phyloP scores from a whole-genome alignment of 2,888 invertebrate species.

The Onchidella celtica region DNA sequence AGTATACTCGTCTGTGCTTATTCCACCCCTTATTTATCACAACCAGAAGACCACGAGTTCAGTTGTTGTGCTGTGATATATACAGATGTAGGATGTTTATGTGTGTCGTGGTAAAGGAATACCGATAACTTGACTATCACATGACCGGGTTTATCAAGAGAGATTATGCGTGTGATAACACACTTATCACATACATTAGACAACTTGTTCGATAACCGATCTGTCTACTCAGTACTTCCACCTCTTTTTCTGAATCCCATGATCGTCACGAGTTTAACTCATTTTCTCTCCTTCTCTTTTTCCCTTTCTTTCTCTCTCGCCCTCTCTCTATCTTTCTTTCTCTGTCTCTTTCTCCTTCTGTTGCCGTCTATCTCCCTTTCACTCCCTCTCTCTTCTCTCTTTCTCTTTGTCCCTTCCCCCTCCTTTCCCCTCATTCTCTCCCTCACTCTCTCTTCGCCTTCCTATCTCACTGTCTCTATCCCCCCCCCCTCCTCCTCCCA shows the following conservation, averaged over 20 bases:
- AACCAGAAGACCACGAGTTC: no score
- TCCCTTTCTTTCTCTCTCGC: slow-evolving; percentile 13
- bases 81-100: no score
- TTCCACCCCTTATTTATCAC: no score
- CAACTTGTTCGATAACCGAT: not conserved
- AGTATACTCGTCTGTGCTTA: no score
- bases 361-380: not conserved
- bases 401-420: not conserved
- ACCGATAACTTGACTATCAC: no score
- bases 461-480: slow-evolving; percentile 17
- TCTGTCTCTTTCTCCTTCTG: not conserved
- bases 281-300: not conserved
- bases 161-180: no score
- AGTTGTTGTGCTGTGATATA: no score
- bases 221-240: not conserved
- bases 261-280: not conserved
- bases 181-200: not conserved
- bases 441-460: not conserved
- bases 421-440: not conserved
- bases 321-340: not conserved
- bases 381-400: not conserved
- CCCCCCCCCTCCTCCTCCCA: not conserved
- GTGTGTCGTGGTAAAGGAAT: no score
- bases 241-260: not conserved
- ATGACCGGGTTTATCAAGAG: no score